Percentiles rank a stretch among this genome's conserved stretches.
phyloP scores from a whole-genome alignment of 2,113 vertebrate genomes.

The Charadrius vociferus region DNA sequence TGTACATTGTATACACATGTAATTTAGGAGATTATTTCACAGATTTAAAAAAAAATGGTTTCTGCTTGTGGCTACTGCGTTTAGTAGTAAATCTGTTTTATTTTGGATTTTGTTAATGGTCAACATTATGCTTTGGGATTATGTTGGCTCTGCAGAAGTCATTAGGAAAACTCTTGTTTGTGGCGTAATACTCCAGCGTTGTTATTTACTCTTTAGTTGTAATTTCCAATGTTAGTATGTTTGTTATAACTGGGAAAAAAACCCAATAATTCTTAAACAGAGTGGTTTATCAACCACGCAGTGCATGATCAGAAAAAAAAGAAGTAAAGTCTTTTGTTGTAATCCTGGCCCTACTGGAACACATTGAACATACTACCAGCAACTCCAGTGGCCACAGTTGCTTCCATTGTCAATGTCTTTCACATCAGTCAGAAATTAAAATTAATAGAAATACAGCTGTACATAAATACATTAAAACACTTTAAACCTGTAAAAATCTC shows the following conservation, averaged over 20 bases:
- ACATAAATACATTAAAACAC: neutral
- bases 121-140: neutral
- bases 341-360: neutral
- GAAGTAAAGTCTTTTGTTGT: neutral
- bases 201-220: neutral
- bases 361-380: neutral
- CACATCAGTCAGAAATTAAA: neutral
- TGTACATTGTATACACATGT: neutral
- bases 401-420: neutral
- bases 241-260: neutral
- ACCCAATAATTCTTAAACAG: neutral
- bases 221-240: neutral
- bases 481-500: neutral
- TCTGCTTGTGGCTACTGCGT: neutral
- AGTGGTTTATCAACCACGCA: accelerated
- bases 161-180: neutral
- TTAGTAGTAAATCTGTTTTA: accelerated
- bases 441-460: neutral
- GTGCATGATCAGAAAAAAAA: neutral
- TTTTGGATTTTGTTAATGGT: neutral
- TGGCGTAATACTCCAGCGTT: neutral
- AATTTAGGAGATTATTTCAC: neutral
- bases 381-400: neutral
- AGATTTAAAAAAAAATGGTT: neutral
- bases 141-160: neutral